Percentiles rank a stretch among this genome's conserved stretches.
phyloP scores from a whole-genome alignment of 2,797 vertebrate species.

The Xyrichtys novacula region DNA sequence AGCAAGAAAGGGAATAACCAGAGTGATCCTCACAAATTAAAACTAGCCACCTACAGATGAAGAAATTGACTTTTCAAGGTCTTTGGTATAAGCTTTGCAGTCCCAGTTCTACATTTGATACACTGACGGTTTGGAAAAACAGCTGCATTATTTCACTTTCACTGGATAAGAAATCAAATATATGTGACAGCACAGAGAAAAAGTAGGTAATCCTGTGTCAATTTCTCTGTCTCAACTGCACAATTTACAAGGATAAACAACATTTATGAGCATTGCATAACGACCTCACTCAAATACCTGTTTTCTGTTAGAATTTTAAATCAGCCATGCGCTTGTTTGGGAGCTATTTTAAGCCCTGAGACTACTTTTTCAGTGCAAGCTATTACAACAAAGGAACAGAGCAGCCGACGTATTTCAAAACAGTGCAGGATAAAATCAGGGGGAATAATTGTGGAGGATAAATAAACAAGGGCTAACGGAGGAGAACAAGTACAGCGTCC shows the following conservation, averaged over 20 bases:
- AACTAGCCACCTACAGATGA: neutral
- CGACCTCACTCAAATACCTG: neutral
- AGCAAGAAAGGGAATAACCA: neutral
- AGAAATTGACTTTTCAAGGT: neutral
- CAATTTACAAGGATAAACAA: neutral
- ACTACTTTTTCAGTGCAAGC: constrained; percentile 39
- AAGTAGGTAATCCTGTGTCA: neutral
- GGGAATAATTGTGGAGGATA: constrained; percentile 4
- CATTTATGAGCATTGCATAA: neutral
- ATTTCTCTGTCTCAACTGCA: neutral
- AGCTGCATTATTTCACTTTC: neutral
- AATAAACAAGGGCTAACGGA: constrained; percentile 4
- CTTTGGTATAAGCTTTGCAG: neutral
- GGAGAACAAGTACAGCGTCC: neutral
- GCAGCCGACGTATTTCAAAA: constrained; percentile 17
- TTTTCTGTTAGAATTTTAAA: constrained; percentile 15
- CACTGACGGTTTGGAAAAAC: too few species aligned
- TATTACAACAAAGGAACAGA: constrained; percentile 22
- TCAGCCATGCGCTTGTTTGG: neutral
- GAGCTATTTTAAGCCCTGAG: constrained; percentile 24
- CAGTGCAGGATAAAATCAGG: constrained; percentile 10
- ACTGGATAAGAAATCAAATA: neutral
- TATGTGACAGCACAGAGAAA: neutral
- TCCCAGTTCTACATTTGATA: too few species aligned
- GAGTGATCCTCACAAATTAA: neutral